Conservation (phyloP, 2,888 invertebrate genomes). For the Drosophila paracracens region DNA sequence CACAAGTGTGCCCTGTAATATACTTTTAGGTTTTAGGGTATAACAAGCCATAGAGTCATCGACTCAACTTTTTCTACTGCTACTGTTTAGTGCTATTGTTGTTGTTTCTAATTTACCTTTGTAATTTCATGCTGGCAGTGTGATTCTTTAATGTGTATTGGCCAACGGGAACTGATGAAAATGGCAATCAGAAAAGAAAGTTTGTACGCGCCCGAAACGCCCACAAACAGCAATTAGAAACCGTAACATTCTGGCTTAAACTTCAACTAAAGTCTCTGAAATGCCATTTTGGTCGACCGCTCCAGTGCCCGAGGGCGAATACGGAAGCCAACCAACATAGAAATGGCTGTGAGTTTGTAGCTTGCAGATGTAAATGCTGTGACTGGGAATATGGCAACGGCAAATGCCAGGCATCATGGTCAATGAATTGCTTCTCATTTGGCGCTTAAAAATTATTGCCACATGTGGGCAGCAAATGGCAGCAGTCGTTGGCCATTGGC, state of each 20-base stretch:
- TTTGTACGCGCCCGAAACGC: slow-evolving; percentile 34
- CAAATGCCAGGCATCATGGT: slow-evolving; percentile 77
- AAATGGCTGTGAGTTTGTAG: slow-evolving; percentile 26
- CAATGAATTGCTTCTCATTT: slow-evolving; percentile 81
- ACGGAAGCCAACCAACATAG: slow-evolving; percentile 11
- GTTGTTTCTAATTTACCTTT: slow-evolving; percentile 22
- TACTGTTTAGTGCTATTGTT: background rate
- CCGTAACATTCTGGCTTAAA: slow-evolving; percentile 47
- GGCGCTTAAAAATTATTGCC: slow-evolving; percentile 80
- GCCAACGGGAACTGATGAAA: slow-evolving; percentile 20
- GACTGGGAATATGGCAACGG: slow-evolving; percentile 50
- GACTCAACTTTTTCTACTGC: background rate
- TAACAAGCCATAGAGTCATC: background rate
- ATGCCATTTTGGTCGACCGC: slow-evolving; percentile 57
- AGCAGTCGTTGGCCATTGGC: slow-evolving; percentile 32
- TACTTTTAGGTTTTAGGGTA: background rate
- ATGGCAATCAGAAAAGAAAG: slow-evolving; percentile 19
- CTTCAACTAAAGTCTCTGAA: slow-evolving; percentile 48
- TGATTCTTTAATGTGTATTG: slow-evolving; percentile 8
- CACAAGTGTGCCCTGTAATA: background rate
- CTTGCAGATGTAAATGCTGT: slow-evolving; percentile 45
- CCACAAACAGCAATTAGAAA: slow-evolving; percentile 68
- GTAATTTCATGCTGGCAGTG: slow-evolving; percentile 15
- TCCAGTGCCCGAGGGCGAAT: slow-evolving; percentile 9
- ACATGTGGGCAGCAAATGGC: slow-evolving; percentile 74